Percentiles rank a stretch among this genome's conserved stretches.
These are phyloP conservation scores for Aspidiotus destructor DNA, from an alignment of 2,888 invertebrate species.

Conservation along the genomic window DNA sequence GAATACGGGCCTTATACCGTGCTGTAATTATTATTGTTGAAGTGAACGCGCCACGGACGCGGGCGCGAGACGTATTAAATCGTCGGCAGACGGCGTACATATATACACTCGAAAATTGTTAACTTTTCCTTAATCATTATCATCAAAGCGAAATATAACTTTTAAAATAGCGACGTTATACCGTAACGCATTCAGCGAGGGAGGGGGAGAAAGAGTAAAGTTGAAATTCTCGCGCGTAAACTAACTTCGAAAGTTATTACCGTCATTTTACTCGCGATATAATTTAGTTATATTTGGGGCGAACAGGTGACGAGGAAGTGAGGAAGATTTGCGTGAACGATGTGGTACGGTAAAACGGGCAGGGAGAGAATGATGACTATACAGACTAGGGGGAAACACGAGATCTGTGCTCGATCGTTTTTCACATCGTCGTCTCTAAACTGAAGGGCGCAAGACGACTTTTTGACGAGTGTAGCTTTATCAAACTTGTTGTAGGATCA, in stretches of 20 bases:
- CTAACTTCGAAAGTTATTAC: slow-evolving; percentile 33
- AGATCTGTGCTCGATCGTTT: too few relatives aligned
- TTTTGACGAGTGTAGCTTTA: too few relatives aligned
- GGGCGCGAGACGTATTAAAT: slow-evolving; percentile 25
- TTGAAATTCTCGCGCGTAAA: slow-evolving; percentile 27
- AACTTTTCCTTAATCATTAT: slow-evolving; percentile 33
- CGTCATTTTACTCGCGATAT: slow-evolving; percentile 20
- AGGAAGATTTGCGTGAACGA: slow-evolving; percentile 1
- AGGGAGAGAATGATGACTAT: too few relatives aligned
- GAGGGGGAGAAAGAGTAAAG: slow-evolving; percentile 19
- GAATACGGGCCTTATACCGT: slow-evolving; percentile 6
- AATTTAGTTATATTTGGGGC: background rate
- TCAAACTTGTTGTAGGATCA: too few relatives aligned
- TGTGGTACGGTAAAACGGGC: too few relatives aligned
- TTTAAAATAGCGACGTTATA: slow-evolving; percentile 26
- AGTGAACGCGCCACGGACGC: slow-evolving; percentile 23
- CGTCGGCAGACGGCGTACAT: slow-evolving; percentile 15
- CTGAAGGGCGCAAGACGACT: too few relatives aligned
- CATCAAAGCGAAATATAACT: slow-evolving; percentile 30
- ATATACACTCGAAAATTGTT: slow-evolving; percentile 26
- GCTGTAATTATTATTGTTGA: slow-evolving; percentile 16
- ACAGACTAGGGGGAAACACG: too few relatives aligned
- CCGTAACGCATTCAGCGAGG: too few relatives aligned
- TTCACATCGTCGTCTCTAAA: too few relatives aligned
- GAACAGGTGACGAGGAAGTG: background rate